Evolutionary conservation across 1,140 invertebrate genomes (phyloP).

Genomic region (Caenorhabditis brenneri): DNA sequence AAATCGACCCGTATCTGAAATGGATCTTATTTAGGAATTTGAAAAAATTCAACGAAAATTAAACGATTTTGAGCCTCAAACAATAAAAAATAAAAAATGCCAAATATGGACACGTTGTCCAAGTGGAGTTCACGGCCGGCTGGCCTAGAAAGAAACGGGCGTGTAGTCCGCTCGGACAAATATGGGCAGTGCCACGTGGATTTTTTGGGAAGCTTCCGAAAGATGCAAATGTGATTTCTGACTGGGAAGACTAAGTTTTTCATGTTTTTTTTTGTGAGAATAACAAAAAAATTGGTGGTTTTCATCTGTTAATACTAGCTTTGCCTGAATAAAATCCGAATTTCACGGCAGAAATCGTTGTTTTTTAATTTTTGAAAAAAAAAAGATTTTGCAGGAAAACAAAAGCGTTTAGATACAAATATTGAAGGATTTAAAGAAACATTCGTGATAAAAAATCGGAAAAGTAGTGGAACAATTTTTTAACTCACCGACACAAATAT

Average conservation of each 20-base stretch:
- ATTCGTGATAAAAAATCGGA: too few relatives aligned
- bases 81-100: not conserved
- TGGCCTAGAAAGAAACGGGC: not conserved
- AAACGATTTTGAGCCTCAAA: not conserved
- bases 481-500: too few relatives aligned
- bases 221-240: not conserved
- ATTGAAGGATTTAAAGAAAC: too few relatives aligned
- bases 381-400: too few relatives aligned
- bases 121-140: constrained; percentile 1
- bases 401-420: too few relatives aligned
- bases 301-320: not conserved
- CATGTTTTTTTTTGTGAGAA: too few relatives aligned
- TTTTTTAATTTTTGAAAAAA: too few relatives aligned
- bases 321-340: not conserved
- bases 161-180: not conserved
- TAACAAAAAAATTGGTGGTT: too few relatives aligned
- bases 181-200: not conserved
- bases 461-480: too few relatives aligned
- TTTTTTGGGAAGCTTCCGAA: too few relatives aligned
- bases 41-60: too few relatives aligned
- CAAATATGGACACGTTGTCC: constrained; percentile 7
- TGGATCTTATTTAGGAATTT: constrained; percentile 16
- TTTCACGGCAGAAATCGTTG: not conserved
- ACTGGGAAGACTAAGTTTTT: too few relatives aligned
- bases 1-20: constrained; percentile 30